These are phyloP conservation scores for Diaperis boleti DNA, from an alignment of 2,888 invertebrate species.

Conservation along the genomic window DNA sequence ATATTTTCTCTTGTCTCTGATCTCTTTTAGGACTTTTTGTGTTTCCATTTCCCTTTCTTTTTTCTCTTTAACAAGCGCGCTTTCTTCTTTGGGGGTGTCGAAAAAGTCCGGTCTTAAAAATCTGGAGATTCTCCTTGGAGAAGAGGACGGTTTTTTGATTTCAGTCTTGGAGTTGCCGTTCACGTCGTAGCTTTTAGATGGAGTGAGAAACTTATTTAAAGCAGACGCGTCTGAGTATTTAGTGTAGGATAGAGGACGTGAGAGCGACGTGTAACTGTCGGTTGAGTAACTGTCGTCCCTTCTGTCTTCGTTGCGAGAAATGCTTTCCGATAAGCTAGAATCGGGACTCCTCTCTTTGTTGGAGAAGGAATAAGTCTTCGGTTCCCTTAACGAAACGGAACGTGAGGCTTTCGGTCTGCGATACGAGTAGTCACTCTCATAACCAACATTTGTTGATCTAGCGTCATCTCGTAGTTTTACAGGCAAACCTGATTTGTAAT, in stretches of 20 bases:
- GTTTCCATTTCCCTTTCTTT: constrained; percentile 78
- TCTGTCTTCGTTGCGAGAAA: constrained; percentile 47
- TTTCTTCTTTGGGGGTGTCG: constrained; percentile 77
- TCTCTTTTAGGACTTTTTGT: constrained; percentile 76
- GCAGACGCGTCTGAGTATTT: constrained; percentile 54
- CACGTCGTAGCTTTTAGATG: constrained; percentile 43
- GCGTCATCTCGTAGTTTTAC: constrained; percentile 52
- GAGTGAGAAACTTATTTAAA: constrained; percentile 54
- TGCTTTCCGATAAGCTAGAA: constrained; percentile 60
- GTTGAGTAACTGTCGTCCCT: constrained; percentile 12
- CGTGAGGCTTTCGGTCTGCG: constrained; percentile 53
- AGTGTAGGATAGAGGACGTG: constrained; percentile 45
- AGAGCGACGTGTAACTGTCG: constrained; percentile 44
- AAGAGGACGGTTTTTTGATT: constrained; percentile 51
- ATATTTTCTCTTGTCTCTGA: constrained; percentile 71
- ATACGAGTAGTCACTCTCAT: constrained; percentile 48
- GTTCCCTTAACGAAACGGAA: constrained; percentile 54
- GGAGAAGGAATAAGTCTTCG: constrained; percentile 48
- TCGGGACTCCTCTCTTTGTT: constrained; percentile 56
- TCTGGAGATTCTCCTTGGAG: constrained; percentile 74
- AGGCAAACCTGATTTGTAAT: constrained; percentile 56
- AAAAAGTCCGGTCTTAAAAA: constrained; percentile 85
- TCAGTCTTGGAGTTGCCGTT: constrained; percentile 58
- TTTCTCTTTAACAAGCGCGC: constrained; percentile 73
- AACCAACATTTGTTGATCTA: constrained; percentile 54